A percentile compares a stretch with the other conserved stretches of the same genome.
Conservation (phyloP, 2,797 vertebrate genomes). For the Monodelphis domestica region DNA sequence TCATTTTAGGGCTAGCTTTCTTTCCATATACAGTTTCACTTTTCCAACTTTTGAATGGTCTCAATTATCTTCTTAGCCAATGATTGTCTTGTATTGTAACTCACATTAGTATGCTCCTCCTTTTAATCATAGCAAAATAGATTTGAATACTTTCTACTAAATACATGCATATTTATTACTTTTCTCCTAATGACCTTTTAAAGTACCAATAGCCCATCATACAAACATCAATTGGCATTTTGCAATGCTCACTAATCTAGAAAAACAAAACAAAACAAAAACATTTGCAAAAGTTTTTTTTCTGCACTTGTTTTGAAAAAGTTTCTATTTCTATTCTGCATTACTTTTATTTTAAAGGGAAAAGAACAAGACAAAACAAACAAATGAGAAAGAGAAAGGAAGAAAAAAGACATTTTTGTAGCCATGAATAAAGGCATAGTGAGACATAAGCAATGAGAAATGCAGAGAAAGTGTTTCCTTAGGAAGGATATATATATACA, state of each 20-base stretch:
- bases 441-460: conserved; percentile 44
- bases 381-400: conserved; percentile 58
- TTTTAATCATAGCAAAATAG: conserved; percentile 41
- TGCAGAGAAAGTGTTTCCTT: conserved; percentile 27
- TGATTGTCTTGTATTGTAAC: conserved; percentile 37
- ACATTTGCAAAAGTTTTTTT: conserved; percentile 54
- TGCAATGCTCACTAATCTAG: conserved; percentile 7
- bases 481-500: conserved; percentile 32
- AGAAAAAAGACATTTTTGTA: conserved; percentile 14
- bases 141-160: conserved; percentile 50
- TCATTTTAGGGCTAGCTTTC: conserved; percentile 9
- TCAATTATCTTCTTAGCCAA: conserved; percentile 38
- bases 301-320: conserved; percentile 42
- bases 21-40: conserved; percentile 18
- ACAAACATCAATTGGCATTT: conserved; percentile 35
- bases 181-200: conserved; percentile 41
- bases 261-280: not conserved
- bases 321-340: conserved; percentile 31
- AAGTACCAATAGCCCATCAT: not conserved
- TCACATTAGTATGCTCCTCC: not conserved
- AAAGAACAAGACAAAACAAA: not conserved
- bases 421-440: conserved; percentile 30
- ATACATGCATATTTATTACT: conserved; percentile 8
- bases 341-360: conserved; percentile 54
- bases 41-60: conserved; percentile 21